Percentiles rank a stretch among this genome's conserved stretches.
Evolutionary conservation across 2,888 invertebrate genomes (phyloP).

Genomic region (Perizoma affinitatum): DNA sequence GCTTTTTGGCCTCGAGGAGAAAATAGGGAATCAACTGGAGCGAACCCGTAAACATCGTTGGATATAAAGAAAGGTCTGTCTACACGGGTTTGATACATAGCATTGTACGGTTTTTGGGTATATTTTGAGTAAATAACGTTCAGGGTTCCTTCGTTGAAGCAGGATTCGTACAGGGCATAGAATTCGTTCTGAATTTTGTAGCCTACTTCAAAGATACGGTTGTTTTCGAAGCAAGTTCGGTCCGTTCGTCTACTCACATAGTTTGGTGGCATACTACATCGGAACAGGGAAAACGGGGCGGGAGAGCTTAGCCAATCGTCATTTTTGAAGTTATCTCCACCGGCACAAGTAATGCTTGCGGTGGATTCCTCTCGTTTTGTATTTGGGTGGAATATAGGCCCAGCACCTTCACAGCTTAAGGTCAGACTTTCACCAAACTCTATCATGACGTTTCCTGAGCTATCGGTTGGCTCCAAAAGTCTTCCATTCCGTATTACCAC

Average conservation of each 20-base stretch:
- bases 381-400: conserved; percentile 58
- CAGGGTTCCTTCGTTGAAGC: conserved; percentile 61
- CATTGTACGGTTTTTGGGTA: conserved; percentile 71
- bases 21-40: conserved; percentile 62
- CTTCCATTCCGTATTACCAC: conserved; percentile 59
- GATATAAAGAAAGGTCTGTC: conserved; percentile 66
- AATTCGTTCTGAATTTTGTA: conserved; percentile 59
- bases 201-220: conserved; percentile 67
- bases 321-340: conserved; percentile 62
- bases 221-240: conserved; percentile 60
- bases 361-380: conserved; percentile 42
- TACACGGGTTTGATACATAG: conserved; percentile 67
- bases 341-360: conserved; percentile 60
- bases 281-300: conserved; percentile 56
- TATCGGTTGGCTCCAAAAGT: conserved; percentile 67
- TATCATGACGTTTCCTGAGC: conserved; percentile 58
- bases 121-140: conserved; percentile 68
- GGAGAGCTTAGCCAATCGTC: conserved; percentile 61
- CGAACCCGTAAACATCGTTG: conserved; percentile 51
- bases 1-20: conserved; percentile 60
- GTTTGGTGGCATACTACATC: conserved; percentile 55
- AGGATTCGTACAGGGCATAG: conserved; percentile 69
- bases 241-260: conserved; percentile 58
- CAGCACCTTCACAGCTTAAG: conserved; percentile 64
- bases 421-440: conserved; percentile 59